These are phyloP conservation scores for Leptoteleia sp. DNA, from an alignment of 1,140 invertebrate genomes.

Conservation along the genomic window DNA sequence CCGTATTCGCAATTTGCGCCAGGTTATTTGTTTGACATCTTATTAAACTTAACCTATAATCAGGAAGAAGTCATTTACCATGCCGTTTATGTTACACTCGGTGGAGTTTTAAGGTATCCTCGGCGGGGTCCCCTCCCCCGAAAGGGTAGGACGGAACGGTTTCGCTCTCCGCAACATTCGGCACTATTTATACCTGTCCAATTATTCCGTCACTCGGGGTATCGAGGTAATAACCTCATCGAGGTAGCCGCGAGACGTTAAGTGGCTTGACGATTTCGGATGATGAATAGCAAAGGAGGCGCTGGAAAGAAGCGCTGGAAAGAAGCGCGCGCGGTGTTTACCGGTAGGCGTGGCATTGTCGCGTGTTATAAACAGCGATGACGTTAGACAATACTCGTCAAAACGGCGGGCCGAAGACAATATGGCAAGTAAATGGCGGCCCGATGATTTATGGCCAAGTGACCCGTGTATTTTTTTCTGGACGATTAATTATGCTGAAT, in stretches of 20 bases:
- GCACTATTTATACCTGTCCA: conserved; percentile 50
- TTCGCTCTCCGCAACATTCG: conserved; percentile 23
- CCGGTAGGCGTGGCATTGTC: conserved; percentile 55
- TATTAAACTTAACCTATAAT: conserved; percentile 46
- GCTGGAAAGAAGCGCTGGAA: too few relatives aligned
- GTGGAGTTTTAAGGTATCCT: conserved; percentile 15
- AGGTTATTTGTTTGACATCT: conserved; percentile 35
- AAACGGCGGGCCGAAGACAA: conserved; percentile 65
- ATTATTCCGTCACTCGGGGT: conserved; percentile 41
- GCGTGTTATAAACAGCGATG: conserved; percentile 47
- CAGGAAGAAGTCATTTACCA: conserved; percentile 13
- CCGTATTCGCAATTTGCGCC: conserved; percentile 10
- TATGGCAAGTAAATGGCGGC: conserved; percentile 59
- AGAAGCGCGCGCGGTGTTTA: conserved; percentile 20
- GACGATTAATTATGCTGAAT: conserved; percentile 74
- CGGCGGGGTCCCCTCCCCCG: too few relatives aligned
- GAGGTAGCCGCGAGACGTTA: conserved; percentile 13
- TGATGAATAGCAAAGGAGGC: conserved; percentile 30
- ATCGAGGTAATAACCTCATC: conserved; percentile 39
- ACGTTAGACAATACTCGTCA: conserved; percentile 71
- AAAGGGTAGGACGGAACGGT: too few relatives aligned
- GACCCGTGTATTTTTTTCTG: conserved; percentile 69
- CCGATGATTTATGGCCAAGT: conserved; percentile 69
- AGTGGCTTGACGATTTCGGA: conserved; percentile 19
- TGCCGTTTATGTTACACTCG: conserved; percentile 9